phyloP scores from a whole-genome alignment of 2,888 invertebrate species.

The Athrips mouffetella region DNA sequence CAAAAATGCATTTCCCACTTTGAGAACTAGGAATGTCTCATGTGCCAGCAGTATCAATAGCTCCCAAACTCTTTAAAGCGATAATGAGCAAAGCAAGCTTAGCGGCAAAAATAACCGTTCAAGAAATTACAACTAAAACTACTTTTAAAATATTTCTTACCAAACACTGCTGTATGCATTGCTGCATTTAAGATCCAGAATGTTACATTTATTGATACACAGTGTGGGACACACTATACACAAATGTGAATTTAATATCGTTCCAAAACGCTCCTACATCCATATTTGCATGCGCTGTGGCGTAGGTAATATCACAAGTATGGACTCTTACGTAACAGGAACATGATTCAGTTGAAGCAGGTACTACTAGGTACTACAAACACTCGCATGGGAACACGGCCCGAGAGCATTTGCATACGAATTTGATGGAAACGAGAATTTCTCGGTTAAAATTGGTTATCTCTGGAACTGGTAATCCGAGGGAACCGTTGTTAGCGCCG shows the following conservation, averaged over 20 bases:
- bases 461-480: conserved; percentile 41
- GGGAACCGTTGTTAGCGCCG: neutral
- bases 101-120: no score
- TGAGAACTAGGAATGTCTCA: no score
- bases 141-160: no score
- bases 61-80: no score
- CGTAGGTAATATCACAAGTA: conserved; percentile 17
- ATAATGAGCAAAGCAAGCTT: no score
- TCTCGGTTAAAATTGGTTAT: conserved; percentile 46
- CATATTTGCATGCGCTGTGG: conserved; percentile 23
- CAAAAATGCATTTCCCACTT: no score
- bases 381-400: conserved; percentile 12
- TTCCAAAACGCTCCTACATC: conserved; percentile 22
- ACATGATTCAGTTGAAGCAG: conserved; percentile 15
- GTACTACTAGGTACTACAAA: conserved; percentile 12
- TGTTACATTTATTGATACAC: conserved; percentile 14
- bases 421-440: conserved; percentile 34
- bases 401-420: conserved; percentile 23
- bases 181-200: neutral
- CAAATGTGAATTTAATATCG: conserved; percentile 33
- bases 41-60: no score
- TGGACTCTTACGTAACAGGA: conserved; percentile 14
- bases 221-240: conserved; percentile 16
- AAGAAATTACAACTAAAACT: no score
- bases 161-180: neutral